Percentiles rank a stretch among this genome's conserved stretches.
These are phyloP conservation scores for Sinohyriopsis cumingii DNA, from an alignment of 2,888 invertebrate genomes.

Conservation along the genomic window DNA sequence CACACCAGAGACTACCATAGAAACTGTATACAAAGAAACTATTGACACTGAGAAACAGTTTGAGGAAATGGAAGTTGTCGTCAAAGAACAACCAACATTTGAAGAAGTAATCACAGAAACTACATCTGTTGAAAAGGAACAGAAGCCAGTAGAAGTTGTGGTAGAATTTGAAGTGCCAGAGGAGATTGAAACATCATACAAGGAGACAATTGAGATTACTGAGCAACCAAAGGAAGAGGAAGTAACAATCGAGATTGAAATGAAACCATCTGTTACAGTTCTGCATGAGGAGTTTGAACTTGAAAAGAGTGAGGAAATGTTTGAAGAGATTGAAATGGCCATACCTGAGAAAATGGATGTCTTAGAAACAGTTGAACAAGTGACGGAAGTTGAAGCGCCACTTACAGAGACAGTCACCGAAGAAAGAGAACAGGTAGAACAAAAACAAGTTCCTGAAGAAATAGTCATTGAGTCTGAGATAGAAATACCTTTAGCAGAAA, in stretches of 20 bases:
- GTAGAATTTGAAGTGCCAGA: not conserved
- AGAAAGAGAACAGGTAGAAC: no score
- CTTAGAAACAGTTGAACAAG: conserved; percentile 11
- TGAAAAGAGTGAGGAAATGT: no score
- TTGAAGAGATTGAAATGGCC: no score
- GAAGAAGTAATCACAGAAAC: conserved; percentile 16
- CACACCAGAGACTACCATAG: conserved; percentile 8
- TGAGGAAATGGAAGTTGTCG: not conserved
- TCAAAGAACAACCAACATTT: conserved; percentile 3
- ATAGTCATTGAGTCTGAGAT: no score
- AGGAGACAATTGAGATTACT: conserved; percentile 3
- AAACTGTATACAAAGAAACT: conserved; percentile 13
- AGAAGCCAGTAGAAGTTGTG: not conserved
- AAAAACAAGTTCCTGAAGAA: no score
- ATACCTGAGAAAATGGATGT: conserved; percentile 1
- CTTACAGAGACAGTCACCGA: no score
- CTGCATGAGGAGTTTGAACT: no score
- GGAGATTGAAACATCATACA: conserved; percentile 2
- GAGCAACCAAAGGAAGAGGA: conserved; percentile 1
- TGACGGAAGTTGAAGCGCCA: not conserved
- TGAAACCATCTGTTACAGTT: not conserved
- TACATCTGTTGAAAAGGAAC: not conserved
- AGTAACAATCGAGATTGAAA: not conserved
- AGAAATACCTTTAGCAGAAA: not conserved
- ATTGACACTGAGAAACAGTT: conserved; percentile 9